Evolutionary conservation across 2,888 invertebrate genomes (phyloP), one percentile per base, ranked within the genome.

Genomic region (Tachina lurida): DNA sequence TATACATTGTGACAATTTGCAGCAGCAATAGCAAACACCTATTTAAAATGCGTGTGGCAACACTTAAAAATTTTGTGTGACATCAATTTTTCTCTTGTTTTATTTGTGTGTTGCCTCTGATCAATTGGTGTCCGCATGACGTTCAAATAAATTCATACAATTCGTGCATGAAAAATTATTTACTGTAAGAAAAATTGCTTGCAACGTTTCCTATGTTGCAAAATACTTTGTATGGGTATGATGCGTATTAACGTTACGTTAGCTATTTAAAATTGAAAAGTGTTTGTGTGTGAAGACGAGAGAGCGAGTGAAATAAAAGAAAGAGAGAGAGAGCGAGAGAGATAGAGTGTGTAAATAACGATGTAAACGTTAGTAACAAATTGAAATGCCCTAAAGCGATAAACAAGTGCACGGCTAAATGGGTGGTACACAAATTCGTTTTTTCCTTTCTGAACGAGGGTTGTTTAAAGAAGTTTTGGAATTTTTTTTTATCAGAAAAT

Each of bases 91-190:
- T 65, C 19, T n/a, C 41, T 60, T 41, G 31, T 8, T n/a, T 78
- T 79, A 54, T 71, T 73, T 71, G 62, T 71, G 62, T 63, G 41
- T 56, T 63, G 63, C 54, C 62, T 49, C 78, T 86, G 82, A 79
- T 83, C 85, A 86, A 86, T 86, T 79, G 71, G 71, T 86, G 75
- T 79, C 85, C 79, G 82, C 82, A 86, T 86, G 85, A 86, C 71
- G 85, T 79, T 71, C 65, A 75, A 83, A 83, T 79, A 86, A 86
- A 83, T 86, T 86, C 58, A 60, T 79, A 56, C 85, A 67, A 67
- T 49, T 82, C 85, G 85, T 86, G 85, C 85, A 87, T 88, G 87
- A 88, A 88, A 87, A 87, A 88, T 88, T 87, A 88, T 88, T 84
- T 86, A 87, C 87, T 87, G 81, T 77, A 87, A 86, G 87, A 87